A percentile compares a stretch with the other conserved stretches of the same genome.
phyloP scores from a whole-genome alignment of 35 echinoderm and acorn worm species.

The Ophiothrix spiculata region DNA sequence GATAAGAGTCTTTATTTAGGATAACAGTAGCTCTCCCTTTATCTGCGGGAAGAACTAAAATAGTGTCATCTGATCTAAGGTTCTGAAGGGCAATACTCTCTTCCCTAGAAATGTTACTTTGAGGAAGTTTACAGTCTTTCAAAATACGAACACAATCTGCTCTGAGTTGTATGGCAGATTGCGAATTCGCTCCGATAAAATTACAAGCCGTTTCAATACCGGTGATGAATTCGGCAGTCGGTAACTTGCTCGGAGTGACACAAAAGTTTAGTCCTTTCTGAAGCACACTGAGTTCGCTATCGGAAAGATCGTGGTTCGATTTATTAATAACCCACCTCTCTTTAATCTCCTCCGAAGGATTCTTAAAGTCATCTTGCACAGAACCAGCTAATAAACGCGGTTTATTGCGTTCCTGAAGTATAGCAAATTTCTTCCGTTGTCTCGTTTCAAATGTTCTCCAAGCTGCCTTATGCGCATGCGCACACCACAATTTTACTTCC shows the following conservation, averaged over 20 bases:
- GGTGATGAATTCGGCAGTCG: conserved; percentile 6
- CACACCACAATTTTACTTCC: no score
- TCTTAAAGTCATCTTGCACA: no score
- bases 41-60: background rate
- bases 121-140: conserved; percentile 1
- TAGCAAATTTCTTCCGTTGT: no score
- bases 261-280: background rate
- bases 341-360: no score
- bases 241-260: background rate
- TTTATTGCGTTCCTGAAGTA: no score
- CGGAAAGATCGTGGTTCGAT: no score
- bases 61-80: background rate
- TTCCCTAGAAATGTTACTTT: background rate
- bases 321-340: no score
- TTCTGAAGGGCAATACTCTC: background rate
- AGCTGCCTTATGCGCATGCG: no score
- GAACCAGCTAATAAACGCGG: no score
- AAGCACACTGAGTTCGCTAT: background rate
- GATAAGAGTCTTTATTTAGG: conserved; percentile 3
- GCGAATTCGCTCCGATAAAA: background rate
- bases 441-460: no score
- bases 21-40: conserved; percentile 5
- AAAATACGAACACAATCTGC: background rate
- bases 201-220: background rate
- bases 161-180: background rate